Evolutionary conservation across 2,797 vertebrate genomes (phyloP).

Genomic region (Silurus aristotelis): DNA sequence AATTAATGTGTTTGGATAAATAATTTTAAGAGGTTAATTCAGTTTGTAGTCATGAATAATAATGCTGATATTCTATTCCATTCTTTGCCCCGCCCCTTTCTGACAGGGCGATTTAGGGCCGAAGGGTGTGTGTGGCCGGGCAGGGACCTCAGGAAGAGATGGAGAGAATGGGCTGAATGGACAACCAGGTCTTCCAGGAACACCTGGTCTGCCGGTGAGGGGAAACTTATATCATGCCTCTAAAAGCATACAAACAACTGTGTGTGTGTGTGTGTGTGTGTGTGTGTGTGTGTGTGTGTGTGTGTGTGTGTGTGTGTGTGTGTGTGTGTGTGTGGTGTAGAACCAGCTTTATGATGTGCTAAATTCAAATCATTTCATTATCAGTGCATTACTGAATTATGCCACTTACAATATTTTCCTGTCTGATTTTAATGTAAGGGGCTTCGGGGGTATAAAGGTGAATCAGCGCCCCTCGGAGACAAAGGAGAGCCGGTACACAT

Average conservation of each 20-base stretch:
- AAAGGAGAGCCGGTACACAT: conserved; percentile 78
- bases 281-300: no score
- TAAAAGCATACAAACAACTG: not conserved
- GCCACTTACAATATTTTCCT: not conserved
- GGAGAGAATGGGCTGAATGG: conserved; percentile 73
- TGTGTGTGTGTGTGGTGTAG: no score
- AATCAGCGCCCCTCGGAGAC: conserved; percentile 71
- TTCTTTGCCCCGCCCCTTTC: conserved; percentile 6
- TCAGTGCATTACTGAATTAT: not conserved
- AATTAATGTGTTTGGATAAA: not conserved
- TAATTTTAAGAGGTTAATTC: not conserved
- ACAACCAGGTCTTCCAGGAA: conserved; percentile 68
- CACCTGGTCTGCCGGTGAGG: conserved; percentile 74
- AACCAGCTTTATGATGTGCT: not conserved
- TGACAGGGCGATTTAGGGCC: conserved; percentile 73
- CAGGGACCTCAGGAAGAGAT: conserved; percentile 69
- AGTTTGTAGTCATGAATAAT: not conserved
- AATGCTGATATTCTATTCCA: not conserved
- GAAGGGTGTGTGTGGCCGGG: conserved; percentile 70
- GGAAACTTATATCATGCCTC: conserved; percentile 1
- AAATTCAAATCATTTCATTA: not conserved
- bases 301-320: no score
- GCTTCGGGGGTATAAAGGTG: conserved; percentile 77
- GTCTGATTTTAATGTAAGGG: conserved; percentile 65
- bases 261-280: no score